Base-by-base conservation (phyloP, 37 sponge, comb jelly and placozoan species). In the Lycopodina hypogea region DNA sequence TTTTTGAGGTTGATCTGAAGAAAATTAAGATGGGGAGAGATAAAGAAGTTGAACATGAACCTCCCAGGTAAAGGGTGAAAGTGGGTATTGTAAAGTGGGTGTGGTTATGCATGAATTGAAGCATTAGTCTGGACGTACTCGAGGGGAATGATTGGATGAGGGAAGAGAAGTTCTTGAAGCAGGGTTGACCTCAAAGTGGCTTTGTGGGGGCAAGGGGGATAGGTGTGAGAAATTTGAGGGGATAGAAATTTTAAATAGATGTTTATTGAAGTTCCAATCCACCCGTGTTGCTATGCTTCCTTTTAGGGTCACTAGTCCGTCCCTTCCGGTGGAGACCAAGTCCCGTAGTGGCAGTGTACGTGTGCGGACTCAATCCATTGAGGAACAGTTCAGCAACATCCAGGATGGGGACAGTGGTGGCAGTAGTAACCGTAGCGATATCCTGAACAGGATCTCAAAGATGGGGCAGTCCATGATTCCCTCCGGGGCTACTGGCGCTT, bases 1-100 rank as follows among this genome's bases (percentile, higher is more conserved):
- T 86, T 22, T 96, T 93, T 81, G 96, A 96, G 52, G 89, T 96
- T n/a, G 96, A 96, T 39, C 42, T 96, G 40, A 87, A 45, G 51
- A 87, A 88, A 56, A 64, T 89, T 61, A 94, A 90, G 61, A 63
- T 83, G 35, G 60, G 76, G 28, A 86, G 74, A 41, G 91, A 91
- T 23, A 66, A 64, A 34, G 87, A 86, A 52, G 65, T 71, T 17
- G 69, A 73, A 35, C 58, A 26, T 22, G 45, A 64, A 23, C 56
- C 56, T 39, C 56, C 78, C 32, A 65, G 66, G 66, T 65, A 34
- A 65, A 4, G 9, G 35, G 34, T 4, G n/a, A 9, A 45, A 9
- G 48, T 4, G 48, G 4, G 48, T 45, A 4, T 45, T 4, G 48
- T 45, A 9, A 45, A 45, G 48, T 4, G 48, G n/a, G n/a, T n/a